phyloP scores from a whole-genome alignment of 30 jellyfish, hydroid and myxozoan genomes.

The Hydra vulgaris region DNA sequence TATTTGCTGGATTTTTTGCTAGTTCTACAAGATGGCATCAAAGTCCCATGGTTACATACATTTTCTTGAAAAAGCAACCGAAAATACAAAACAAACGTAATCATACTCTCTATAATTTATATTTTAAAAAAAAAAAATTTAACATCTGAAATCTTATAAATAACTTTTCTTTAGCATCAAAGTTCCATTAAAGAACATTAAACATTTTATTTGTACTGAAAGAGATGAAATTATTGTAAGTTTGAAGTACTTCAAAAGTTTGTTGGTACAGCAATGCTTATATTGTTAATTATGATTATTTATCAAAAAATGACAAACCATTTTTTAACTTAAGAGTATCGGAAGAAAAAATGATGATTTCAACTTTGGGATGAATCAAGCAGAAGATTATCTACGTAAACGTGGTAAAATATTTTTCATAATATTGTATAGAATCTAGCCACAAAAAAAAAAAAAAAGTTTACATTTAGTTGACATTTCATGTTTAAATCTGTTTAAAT shows the following conservation, averaged over 20 bases:
- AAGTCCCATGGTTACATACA: slow-evolving; percentile 23
- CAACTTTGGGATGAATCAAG: neutral
- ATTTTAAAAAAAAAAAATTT: neutral
- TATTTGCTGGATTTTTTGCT: slow-evolving; percentile 12
- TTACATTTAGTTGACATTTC: too few species aligned
- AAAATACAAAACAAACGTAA: neutral
- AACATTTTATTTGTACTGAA: neutral
- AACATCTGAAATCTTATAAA: neutral
- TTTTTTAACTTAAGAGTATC: neutral
- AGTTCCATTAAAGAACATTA: slow-evolving; percentile 2
- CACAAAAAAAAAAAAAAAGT: too few species aligned
- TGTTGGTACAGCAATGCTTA: too few species aligned
- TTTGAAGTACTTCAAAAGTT: too few species aligned
- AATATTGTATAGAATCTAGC: too few species aligned
- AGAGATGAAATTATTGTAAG: slow-evolving; percentile 7
- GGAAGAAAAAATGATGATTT: neutral
- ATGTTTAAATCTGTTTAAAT: too few species aligned
- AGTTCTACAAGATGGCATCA: neutral
- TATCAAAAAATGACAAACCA: too few species aligned
- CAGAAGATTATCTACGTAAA: neutral
- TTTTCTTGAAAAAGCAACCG: slow-evolving; percentile 30
- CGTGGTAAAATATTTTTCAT: neutral
- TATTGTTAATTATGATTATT: too few species aligned
- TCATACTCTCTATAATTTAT: neutral
- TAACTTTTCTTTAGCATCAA: neutral